phyloP scores from a whole-genome alignment of 2,888 invertebrate species.

The Sesia bembeciformis region DNA sequence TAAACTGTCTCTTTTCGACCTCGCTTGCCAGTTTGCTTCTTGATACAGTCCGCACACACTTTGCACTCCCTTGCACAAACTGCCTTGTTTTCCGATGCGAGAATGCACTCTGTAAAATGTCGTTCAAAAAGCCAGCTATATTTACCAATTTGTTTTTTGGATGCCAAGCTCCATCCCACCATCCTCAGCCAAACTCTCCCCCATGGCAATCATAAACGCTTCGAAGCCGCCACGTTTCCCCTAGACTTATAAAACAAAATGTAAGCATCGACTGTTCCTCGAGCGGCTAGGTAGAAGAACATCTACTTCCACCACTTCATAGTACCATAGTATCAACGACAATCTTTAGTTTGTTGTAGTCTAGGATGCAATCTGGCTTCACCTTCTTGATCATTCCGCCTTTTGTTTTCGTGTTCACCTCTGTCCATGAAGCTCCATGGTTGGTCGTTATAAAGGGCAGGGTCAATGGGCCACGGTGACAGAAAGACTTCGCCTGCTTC shows the following conservation, averaged over 20 bases:
- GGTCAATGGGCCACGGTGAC: no score
- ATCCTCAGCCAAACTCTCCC: neutral
- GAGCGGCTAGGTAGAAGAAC: slow-evolving; percentile 7
- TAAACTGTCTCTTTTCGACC: neutral
- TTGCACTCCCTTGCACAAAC: slow-evolving; percentile 5
- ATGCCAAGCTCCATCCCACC: neutral
- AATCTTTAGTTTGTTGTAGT: neutral
- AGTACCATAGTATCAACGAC: slow-evolving; percentile 3
- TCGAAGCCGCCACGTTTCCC: no score
- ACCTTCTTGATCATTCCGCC: no score
- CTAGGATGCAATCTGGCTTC: slow-evolving; percentile 2
- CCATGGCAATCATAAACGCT: no score
- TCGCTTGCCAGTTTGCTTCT: neutral
- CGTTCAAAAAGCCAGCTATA: no score
- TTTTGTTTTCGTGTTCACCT: slow-evolving; percentile 4
- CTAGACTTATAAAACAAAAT: no score
- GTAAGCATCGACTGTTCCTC: no score
- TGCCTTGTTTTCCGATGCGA: slow-evolving; percentile 5
- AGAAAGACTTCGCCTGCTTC: no score
- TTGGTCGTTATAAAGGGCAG: slow-evolving; percentile 8
- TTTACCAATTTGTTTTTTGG: neutral
- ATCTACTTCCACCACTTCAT: slow-evolving; percentile 12
- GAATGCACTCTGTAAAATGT: slow-evolving; percentile 5
- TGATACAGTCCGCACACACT: slow-evolving; percentile 3
- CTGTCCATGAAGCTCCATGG: slow-evolving; percentile 7